Evolutionary conservation across 2,888 invertebrate species (phyloP).

Genomic region (Aporophyla lueneburgensis): DNA sequence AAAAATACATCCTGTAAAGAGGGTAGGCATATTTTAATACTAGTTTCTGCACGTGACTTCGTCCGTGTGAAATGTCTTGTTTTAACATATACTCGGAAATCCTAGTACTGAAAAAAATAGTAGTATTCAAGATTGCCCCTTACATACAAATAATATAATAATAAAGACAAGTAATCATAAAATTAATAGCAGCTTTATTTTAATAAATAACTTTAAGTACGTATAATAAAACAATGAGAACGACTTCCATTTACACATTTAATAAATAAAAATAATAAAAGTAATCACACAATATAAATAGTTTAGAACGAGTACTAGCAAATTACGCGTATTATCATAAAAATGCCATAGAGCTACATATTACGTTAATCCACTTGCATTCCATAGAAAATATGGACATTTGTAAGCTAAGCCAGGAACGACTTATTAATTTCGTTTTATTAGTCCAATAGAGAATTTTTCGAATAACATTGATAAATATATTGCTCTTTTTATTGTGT

Average conservation of each 20-base stretch:
- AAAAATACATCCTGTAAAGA: not conserved
- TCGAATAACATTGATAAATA: not conserved
- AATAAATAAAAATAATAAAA: conserved; percentile 14
- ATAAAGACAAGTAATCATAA: not conserved
- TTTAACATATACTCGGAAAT: too few species aligned
- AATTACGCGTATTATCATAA: conserved; percentile 44
- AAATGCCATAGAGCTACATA: conserved; percentile 25
- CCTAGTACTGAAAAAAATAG: too few species aligned
- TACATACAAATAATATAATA: not conserved
- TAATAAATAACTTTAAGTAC: not conserved
- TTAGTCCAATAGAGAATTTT: not conserved
- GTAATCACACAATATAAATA: not conserved
- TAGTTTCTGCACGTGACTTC: not conserved
- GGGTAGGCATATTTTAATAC: not conserved
- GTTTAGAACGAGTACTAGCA: conserved; percentile 10
- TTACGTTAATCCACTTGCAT: conserved; percentile 13
- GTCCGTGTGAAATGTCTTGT: too few species aligned
- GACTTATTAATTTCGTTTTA: conserved; percentile 31
- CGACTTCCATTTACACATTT: not conserved
- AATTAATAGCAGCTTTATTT: not conserved
- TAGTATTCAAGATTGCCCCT: too few species aligned
- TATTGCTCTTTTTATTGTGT: not conserved
- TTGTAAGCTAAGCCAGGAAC: conserved; percentile 32
- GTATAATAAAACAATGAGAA: conserved; percentile 12
- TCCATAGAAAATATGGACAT: conserved; percentile 25